Evolutionary conservation across 2,113 vertebrate species (phyloP), one percentile per base, ranked within the genome.

Genomic region (Diphyllodes magnificus): DNA sequence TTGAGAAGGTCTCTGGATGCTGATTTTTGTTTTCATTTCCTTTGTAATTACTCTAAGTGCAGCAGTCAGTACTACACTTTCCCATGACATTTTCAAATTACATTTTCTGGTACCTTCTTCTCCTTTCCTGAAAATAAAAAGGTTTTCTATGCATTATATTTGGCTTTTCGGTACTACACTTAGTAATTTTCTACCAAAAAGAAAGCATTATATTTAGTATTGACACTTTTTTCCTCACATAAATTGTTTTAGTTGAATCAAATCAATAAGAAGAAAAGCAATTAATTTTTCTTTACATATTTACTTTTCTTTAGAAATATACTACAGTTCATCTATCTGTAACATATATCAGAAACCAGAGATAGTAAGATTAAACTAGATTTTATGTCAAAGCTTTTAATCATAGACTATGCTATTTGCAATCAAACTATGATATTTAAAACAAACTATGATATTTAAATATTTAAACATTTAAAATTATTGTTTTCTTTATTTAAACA

Each of bases 71-170:
- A 44, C 30, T 82, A 61, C 33, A 56, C 20, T 89, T 88, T 75
- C 19, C 61, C 45, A 23, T 93, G 63, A 88, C 63, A 96, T 86
- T 93, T 94, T 95, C 82, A 92, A 91, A 71, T 97, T 10, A 91
- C 51, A 45, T 83, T 86, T 92, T 90, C 59, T 72, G 21, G 17
- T 87, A 39, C 21, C 39, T 80, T 27, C 69, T 47, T 10, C 42
- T 92, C 22, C 82, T 78, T 91, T 86, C 31, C 27, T 85, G 77
- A 37, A 92, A 91, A 51, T 86, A 76, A 64, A 86, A 93, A 86
- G 18, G 30, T 65, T 95, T 93, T 85, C 25, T 59, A 1, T 92
- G 75, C 16, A 49, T 92, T 96, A 79, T 22, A 47, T 79, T 42
- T 85, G 64, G 12, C 71, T 93, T 94, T 89, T 65, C 79, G 68